Conservation (phyloP, 2,888 invertebrate genomes). For the Fabriciana adippe region DNA sequence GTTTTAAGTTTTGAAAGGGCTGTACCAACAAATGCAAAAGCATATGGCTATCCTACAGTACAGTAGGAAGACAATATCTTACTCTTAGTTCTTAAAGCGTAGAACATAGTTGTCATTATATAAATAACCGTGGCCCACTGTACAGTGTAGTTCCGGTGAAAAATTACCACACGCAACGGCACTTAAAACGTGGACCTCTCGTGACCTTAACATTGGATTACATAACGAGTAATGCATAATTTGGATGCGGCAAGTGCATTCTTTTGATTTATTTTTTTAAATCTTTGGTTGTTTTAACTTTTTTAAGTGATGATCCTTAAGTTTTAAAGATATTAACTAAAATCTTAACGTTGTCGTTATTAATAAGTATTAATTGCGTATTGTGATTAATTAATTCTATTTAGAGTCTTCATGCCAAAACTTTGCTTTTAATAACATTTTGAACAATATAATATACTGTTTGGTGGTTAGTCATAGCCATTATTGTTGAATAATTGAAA, state of each 20-base stretch:
- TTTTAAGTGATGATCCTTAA: neutral
- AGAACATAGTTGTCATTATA: constrained; percentile 2
- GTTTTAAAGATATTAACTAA: neutral
- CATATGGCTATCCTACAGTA: too few species aligned
- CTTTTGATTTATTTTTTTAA: constrained; percentile 27
- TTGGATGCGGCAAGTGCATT: constrained; percentile 36
- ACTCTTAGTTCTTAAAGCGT: neutral
- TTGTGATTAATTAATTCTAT: too few species aligned
- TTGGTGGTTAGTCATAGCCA: too few species aligned
- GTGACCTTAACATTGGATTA: constrained; percentile 40
- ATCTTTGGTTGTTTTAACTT: neutral
- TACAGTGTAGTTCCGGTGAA: constrained; percentile 34
- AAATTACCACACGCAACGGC: constrained; percentile 39
- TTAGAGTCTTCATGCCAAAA: too few species aligned
- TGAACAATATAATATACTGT: too few species aligned
- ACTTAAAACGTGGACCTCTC: constrained; percentile 38
- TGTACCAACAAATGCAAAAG: too few species aligned
- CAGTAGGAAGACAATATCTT: neutral
- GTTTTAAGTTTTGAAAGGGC: too few species aligned
- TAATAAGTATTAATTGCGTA: too few species aligned
- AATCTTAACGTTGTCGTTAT: too few species aligned
- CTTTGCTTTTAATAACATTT: too few species aligned
- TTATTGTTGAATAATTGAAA: too few species aligned
- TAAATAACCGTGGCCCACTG: constrained; percentile 3
- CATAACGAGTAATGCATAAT: constrained; percentile 30